Percentiles rank a stretch among this genome's conserved stretches.
phyloP scores from a whole-genome alignment of 2,797 vertebrate species.

The Ictinia mississippiensis region DNA sequence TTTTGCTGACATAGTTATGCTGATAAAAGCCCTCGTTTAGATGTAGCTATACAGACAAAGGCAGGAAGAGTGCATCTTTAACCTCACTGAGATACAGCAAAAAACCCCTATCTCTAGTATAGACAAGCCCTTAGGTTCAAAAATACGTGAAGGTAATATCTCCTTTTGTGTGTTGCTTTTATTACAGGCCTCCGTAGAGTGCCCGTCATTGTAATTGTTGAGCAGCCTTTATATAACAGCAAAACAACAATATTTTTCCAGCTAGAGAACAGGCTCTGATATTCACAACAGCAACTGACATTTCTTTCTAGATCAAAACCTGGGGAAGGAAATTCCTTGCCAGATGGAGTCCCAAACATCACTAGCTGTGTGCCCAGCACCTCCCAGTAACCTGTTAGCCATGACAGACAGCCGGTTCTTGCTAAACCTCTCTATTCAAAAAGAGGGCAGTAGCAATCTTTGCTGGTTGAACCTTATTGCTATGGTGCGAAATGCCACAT shows the following conservation, averaged over 20 bases:
- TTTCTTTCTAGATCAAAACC: neutral
- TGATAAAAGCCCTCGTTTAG: neutral
- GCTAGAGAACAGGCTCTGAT: neutral
- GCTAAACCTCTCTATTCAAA: neutral
- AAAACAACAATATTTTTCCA: neutral
- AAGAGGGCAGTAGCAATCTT: slow-evolving; percentile 50
- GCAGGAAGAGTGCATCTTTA: neutral
- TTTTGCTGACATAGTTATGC: neutral
- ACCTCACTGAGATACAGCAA: neutral
- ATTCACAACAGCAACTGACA: neutral
- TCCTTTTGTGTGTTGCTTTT: neutral
- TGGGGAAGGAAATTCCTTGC: neutral
- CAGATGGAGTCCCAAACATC: neutral
- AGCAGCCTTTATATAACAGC: neutral
- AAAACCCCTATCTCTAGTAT: neutral
- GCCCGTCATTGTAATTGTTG: neutral
- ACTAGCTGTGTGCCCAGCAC: neutral
- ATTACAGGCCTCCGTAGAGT: neutral
- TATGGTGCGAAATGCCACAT: neutral
- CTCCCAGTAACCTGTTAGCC: neutral
- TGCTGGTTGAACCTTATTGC: neutral
- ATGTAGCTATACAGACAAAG: neutral
- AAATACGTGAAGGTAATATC: neutral
- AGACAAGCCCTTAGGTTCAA: neutral
- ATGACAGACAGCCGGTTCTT: neutral